Base-by-base conservation (phyloP, 2,888 invertebrate genomes). In the Carpatolechia fugitivella region DNA sequence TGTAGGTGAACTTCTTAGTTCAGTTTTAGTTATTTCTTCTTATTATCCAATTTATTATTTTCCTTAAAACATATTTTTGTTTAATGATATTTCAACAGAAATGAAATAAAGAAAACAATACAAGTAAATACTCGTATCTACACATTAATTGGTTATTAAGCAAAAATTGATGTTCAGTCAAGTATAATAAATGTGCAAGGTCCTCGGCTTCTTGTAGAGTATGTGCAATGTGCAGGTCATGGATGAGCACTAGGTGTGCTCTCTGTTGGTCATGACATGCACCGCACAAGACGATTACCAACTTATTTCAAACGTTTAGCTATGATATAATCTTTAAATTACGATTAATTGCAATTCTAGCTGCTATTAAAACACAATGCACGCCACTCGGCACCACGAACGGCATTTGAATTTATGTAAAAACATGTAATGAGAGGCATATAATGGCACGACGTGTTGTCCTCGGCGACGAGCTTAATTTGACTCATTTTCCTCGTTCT, bases 141-240 rank as follows among this genome's bases (percentile, higher is more conserved):
- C n/a, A n/a, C n/a, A n/a, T n/a, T n/a, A n/a, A n/a, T n/a, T n/a
- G n/a, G n/a, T n/a, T n/a, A n/a, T n/a, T n/a, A n/a, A n/a, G n/a
- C n/a, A n/a, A n/a, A n/a, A n/a, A 24, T 24, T 24, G 60, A 56
- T 64, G 57, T 68, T 66, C 69, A 63, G 69, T 64, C 63, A 59
- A 60, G 58, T 80, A 78, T 24, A 24, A 80, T 80, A 74, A 70
- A 60, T 69, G 61, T 65, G 67, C 78, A 78, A 81, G 77, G 76
- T 54, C 47, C 60, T 66, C 54, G 54, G 54, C 58, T 44, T 44
- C 44, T 44, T 13, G 13, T 60, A 40, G 58, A 3, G 24, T 24
- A 24, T 24, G 24, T 24, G 6, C 6, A 4, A 24, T 58, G 65
- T 70, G 69, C 74, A 71, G 82, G 83, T 83, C 86, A 84, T 70